A percentile compares a stretch with the other conserved stretches of the same genome.
Conservation (phyloP, 2,888 invertebrate species). For the Ophion costatus region DNA sequence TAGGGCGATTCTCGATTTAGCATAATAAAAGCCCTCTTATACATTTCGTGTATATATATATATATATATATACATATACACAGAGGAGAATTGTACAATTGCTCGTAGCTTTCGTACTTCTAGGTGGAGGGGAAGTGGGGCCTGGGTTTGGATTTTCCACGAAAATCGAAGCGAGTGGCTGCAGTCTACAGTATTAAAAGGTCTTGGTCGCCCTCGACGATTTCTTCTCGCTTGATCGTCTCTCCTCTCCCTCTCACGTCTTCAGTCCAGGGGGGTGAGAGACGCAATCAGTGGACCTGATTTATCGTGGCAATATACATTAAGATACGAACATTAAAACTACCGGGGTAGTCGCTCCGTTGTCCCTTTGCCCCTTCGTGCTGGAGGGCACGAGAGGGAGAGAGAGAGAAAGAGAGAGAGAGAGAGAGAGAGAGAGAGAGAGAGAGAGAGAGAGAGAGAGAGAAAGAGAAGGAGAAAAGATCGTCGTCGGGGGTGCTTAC, state of each 20-base stretch:
- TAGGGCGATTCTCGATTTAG: slow-evolving; percentile 71
- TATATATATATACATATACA: slow-evolving; percentile 11
- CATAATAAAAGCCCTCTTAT: slow-evolving; percentile 78
- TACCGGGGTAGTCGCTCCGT: slow-evolving; percentile 79
- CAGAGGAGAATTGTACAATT: slow-evolving; percentile 73
- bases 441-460: slow-evolving; percentile 33
- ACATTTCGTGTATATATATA: slow-evolving; percentile 3
- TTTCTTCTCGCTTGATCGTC: slow-evolving; percentile 50
- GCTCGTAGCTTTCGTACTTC: slow-evolving; percentile 56
- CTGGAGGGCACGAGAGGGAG: slow-evolving; percentile 28
- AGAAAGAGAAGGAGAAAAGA: slow-evolving; percentile 37
- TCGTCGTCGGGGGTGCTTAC: slow-evolving; percentile 54
- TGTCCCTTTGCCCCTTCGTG: slow-evolving; percentile 61
- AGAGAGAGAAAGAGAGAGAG: slow-evolving; percentile 20
- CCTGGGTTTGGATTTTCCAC: slow-evolving; percentile 20
- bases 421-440: slow-evolving; percentile 18
- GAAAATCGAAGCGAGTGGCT: slow-evolving; percentile 38
- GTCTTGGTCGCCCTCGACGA: slow-evolving; percentile 49
- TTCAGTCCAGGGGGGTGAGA: slow-evolving; percentile 65
- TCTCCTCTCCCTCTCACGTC: slow-evolving; percentile 28
- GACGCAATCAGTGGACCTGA: slow-evolving; percentile 83
- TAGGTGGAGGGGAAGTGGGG: background rate
- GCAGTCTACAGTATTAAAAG: slow-evolving; percentile 33
- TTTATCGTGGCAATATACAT: slow-evolving; percentile 83
- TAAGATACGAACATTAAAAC: slow-evolving; percentile 84